A percentile compares a stretch with the other conserved stretches of the same genome.
These are phyloP conservation scores for Sternarchorhynchus goeldii DNA, from an alignment of 2,797 vertebrate species.

Conservation along the genomic window DNA sequence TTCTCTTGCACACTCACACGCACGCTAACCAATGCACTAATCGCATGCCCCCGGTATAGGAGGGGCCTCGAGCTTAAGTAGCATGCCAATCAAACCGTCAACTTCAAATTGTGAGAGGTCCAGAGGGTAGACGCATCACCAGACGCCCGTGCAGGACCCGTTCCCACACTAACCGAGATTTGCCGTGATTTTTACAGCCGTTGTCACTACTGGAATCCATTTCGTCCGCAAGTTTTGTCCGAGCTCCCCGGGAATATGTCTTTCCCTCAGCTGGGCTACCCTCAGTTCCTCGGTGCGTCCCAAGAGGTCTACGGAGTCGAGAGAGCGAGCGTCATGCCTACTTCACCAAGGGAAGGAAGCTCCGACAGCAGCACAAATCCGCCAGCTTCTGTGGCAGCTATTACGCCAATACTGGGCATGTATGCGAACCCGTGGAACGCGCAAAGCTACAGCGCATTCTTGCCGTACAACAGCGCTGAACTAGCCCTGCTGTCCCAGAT, in stretches of 20 bases:
- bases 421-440: constrained; percentile 91
- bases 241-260: constrained; percentile 78
- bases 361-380: constrained; percentile 80
- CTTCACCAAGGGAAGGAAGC: constrained; percentile 81
- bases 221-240: constrained; percentile 4
- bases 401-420: constrained; percentile 94
- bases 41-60: constrained; percentile 89
- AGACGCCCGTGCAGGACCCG: constrained; percentile 88
- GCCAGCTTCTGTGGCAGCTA: constrained; percentile 82
- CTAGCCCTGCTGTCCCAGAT: constrained; percentile 94
- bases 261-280: constrained; percentile 95
- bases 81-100: constrained; percentile 98
- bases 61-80: constrained; percentile 91
- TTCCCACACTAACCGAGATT: constrained; percentile 70
- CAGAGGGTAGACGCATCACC: constrained; percentile 89
- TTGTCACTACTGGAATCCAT: constrained; percentile 54
- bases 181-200: constrained; percentile 68
- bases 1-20: constrained; percentile 44
- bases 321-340: constrained; percentile 81
- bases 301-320: constrained; percentile 88
- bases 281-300: constrained; percentile 89
- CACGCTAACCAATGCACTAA: constrained; percentile 77
- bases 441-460: constrained; percentile 93
- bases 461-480: constrained; percentile 92
- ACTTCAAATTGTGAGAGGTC: constrained; percentile 94